Evolutionary conservation across 64 coral and sea anemone genomes (phyloP).

Genomic region (Pachyseris speciosa): DNA sequence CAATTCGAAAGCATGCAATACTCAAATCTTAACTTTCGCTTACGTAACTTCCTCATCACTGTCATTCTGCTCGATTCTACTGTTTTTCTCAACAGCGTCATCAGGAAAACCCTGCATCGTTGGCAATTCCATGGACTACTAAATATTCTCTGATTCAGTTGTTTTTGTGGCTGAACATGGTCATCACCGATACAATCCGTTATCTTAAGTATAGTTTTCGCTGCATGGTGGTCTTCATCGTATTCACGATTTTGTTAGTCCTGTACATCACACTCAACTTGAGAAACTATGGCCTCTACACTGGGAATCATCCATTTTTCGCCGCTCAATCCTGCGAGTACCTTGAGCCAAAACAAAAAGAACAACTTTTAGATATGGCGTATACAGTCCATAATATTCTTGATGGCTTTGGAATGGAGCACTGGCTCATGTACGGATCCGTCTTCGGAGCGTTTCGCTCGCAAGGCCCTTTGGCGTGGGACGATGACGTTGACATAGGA

Average conservation of each 20-base stretch:
- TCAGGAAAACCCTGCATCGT: no score
- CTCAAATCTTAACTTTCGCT: no score
- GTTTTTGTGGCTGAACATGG: background rate
- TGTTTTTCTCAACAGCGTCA: no score
- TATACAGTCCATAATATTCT: conserved; percentile 44
- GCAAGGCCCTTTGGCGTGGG: conserved; percentile 59
- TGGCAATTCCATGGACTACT: no score
- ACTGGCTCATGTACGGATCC: conserved; percentile 78
- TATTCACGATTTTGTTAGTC: background rate
- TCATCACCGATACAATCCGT: no score
- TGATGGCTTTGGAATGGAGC: conserved; percentile 35
- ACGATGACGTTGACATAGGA: conserved; percentile 73
- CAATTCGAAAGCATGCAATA: no score
- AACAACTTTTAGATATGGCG: conserved; percentile 49
- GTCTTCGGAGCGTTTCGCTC: conserved; percentile 42
- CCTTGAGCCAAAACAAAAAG: background rate
- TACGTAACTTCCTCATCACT: no score
- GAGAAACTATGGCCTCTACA: no score
- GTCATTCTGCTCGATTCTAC: no score
- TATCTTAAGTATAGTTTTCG: background rate
- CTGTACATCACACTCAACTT: background rate
- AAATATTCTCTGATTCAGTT: background rate
- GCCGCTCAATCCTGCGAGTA: background rate
- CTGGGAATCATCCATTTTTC: no score
- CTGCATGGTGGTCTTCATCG: background rate